Conservation (phyloP, 2,797 vertebrate genomes). For the Pseudotriccus pelzelni region DNA sequence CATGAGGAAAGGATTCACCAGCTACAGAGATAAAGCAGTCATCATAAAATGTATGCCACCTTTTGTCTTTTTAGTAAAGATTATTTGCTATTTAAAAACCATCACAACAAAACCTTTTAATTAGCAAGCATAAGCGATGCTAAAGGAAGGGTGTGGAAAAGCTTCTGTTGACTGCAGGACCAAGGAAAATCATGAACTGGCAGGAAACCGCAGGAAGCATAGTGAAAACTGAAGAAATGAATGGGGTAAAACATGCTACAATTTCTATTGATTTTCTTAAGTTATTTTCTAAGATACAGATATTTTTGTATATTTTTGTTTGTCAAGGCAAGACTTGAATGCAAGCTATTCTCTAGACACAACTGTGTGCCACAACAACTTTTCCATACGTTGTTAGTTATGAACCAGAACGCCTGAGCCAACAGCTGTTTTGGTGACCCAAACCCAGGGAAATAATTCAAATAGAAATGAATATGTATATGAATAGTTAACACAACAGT, state of each 20-base stretch:
- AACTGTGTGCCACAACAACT: neutral
- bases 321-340: neutral
- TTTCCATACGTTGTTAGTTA: neutral
- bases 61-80: neutral
- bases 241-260: neutral
- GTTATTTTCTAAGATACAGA: neutral
- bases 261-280: neutral
- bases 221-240: neutral
- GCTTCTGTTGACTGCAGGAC: neutral
- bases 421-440: neutral
- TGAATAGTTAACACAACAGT: neutral
- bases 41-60: neutral
- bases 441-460: neutral
- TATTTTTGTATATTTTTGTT: neutral
- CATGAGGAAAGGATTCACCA: neutral
- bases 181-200: neutral
- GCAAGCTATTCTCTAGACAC: neutral
- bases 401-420: neutral
- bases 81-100: neutral
- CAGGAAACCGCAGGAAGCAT: neutral
- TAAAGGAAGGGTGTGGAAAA: neutral
- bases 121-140: fast-evolving
- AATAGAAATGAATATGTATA: neutral
- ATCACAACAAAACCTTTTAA: neutral
- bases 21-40: neutral